A percentile compares a stretch with the other conserved stretches of the same genome.
Conservation (phyloP, 2,797 vertebrate species). For the Coregonus ussuriensis region DNA sequence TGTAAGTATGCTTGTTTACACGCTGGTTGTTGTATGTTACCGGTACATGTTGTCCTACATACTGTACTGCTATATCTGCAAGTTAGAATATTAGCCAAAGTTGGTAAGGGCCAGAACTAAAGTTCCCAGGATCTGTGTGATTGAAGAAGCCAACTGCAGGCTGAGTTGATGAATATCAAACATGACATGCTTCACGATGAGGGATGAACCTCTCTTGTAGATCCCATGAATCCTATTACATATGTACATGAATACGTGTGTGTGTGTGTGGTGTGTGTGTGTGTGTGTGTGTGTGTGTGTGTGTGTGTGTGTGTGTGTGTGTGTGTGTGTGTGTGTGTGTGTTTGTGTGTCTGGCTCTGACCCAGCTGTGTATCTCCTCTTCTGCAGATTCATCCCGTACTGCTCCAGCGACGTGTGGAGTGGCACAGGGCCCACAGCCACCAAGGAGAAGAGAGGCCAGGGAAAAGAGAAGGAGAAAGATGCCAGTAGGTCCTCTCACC, state of each 20-base stretch:
- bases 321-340: background rate
- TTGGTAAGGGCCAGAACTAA: background rate
- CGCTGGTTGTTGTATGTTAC: background rate
- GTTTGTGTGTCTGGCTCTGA: background rate
- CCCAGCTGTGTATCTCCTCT: slow-evolving; percentile 13
- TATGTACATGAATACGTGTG: background rate
- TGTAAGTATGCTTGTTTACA: slow-evolving; percentile 70
- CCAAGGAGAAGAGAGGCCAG: slow-evolving; percentile 71
- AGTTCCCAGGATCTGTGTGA: slow-evolving; percentile 4
- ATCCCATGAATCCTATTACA: slow-evolving; percentile 1
- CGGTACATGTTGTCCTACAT: background rate
- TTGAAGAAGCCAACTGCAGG: slow-evolving; percentile 19
- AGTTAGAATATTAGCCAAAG: background rate
- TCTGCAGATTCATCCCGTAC: slow-evolving; percentile 82
- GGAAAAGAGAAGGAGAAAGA: slow-evolving; percentile 70
- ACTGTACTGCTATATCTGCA: background rate
- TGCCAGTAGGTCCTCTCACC: slow-evolving; percentile 54
- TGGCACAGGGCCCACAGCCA: slow-evolving; percentile 73
- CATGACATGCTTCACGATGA: background rate
- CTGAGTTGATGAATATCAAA: slow-evolving; percentile 1
- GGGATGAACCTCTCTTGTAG: background rate
- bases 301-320: background rate
- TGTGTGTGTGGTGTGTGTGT: too few species aligned
- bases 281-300: background rate
- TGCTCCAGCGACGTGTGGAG: slow-evolving; percentile 89